Conservation (phyloP, 2,113 vertebrate genomes). For the Pterophyllum scalare region DNA sequence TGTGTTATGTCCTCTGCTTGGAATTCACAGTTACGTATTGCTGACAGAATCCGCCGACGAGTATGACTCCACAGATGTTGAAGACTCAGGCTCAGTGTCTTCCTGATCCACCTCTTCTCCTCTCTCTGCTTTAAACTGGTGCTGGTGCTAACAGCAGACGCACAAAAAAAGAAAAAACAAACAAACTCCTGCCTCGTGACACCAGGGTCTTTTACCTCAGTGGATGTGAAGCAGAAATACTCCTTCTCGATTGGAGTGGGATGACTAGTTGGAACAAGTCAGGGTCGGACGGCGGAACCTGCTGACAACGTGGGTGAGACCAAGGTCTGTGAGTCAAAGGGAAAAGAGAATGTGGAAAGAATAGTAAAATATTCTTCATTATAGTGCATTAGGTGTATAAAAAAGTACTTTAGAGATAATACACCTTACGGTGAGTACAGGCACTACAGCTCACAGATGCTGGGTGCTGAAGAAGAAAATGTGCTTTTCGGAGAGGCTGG, state of each 20-base stretch:
- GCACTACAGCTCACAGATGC: background rate
- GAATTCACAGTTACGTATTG: too few relatives aligned
- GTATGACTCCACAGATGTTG: slow-evolving; percentile 61
- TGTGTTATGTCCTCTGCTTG: too few relatives aligned
- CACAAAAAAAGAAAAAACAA: background rate
- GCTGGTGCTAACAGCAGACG: slow-evolving; percentile 9
- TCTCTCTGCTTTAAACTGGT: slow-evolving; percentile 1
- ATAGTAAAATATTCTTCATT: background rate
- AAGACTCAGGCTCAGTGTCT: slow-evolving; percentile 61
- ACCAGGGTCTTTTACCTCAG: background rate
- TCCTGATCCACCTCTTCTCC: slow-evolving; percentile 43
- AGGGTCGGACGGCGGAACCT: background rate
- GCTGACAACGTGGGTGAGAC: background rate
- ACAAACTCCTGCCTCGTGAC: background rate
- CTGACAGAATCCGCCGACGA: slow-evolving; percentile 74
- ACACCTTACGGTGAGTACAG: background rate
- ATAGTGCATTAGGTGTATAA: background rate
- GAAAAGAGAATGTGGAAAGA: background rate
- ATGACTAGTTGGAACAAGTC: background rate
- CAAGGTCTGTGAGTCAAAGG: background rate
- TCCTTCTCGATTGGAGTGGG: background rate
- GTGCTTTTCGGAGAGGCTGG: background rate
- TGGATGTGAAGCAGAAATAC: slow-evolving; percentile 3
- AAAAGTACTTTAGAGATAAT: slow-evolving; percentile 3
- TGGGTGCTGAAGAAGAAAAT: background rate